Evolutionary conservation across 2,113 vertebrate genomes (phyloP).

Genomic region (Macaca mulatta): DNA sequence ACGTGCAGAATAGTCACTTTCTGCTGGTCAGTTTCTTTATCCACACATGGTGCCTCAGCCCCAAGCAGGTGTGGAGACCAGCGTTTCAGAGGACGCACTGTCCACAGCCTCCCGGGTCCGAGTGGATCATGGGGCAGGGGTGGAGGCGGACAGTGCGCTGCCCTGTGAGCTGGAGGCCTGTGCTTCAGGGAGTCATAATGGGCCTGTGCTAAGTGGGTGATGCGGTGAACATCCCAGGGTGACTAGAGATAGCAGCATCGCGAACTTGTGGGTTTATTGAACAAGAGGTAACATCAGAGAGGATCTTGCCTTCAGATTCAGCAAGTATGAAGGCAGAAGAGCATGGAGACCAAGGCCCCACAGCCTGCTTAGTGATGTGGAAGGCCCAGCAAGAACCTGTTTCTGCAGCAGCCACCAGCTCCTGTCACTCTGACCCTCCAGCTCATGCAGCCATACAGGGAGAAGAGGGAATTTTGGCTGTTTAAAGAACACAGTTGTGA

Average conservation of each 20-base stretch:
- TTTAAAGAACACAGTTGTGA: not conserved
- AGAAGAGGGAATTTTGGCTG: too few species aligned
- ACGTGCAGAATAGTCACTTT: not conserved
- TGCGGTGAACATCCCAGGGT: too few species aligned
- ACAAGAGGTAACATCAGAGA: not conserved
- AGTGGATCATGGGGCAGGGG: too few species aligned
- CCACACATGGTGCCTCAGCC: not conserved
- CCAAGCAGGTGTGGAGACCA: not conserved
- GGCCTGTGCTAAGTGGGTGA: not conserved
- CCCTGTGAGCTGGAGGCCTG: not conserved
- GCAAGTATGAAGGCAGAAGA: not conserved
- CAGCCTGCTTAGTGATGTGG: rapidly evolving
- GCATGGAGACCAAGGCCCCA: rapidly evolving
- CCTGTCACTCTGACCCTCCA: not conserved
- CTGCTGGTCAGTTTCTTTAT: not conserved
- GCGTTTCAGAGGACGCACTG: not conserved
- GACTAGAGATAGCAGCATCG: rapidly evolving
- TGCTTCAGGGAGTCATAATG: not conserved
- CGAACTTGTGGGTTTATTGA: not conserved
- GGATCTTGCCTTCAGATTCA: not conserved
- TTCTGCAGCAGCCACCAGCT: not conserved
- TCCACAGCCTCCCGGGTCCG: not conserved
- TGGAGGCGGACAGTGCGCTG: not conserved
- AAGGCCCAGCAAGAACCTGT: not conserved
- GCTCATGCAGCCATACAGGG: not conserved